Base-by-base conservation (phyloP, 2,113 vertebrate genomes). In the Sorex araneus region DNA sequence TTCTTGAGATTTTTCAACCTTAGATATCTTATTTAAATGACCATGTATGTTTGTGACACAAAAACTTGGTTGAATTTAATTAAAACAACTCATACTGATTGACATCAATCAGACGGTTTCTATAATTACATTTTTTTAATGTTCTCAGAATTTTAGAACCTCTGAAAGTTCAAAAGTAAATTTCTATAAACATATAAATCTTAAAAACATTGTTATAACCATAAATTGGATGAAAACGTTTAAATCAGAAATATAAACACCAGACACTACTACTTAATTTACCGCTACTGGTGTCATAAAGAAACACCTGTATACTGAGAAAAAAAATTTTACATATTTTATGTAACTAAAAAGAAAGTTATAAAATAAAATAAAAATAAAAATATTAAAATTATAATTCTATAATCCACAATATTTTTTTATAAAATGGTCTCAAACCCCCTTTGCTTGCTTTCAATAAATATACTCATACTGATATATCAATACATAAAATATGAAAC, bases 261-360 rank as follows among this genome's bases (percentile, higher is more conserved):
- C 66, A 60, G 43, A 43, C 4, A 57, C 4, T 73, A 73, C 12
- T 34, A 85, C 66, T 94, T 57, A 76, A 89, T 71, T 36, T 91
- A 15, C 5, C 8, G 81, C 8, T 71, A 34, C 36, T 81, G 8
- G 45, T 91, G 30, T 1, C 32, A 89, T 45, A 81, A 21, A 67
- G 28, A 94, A 94, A 75, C 2, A 28, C 23, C 27, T 92, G 28
- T 30, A 19, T 90, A 70, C 57, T 88, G 66, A 83, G 13, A 32
- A 89, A 10, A 92, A 92, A 28, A 66, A 45, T 73, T 27, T 78
- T 63, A 77, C 12, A 79, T 91, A 80, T 81, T 85, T 82, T 60
- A 30, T 81, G 32, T 3, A 67, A 15, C 15, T 89, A 43, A 78
- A 63, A 87, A 73, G 1, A 8, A 47, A 18, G n/a, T n/a, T n/a